phyloP scores from a whole-genome alignment of 2,797 vertebrate species.

The Danionella dracula region DNA sequence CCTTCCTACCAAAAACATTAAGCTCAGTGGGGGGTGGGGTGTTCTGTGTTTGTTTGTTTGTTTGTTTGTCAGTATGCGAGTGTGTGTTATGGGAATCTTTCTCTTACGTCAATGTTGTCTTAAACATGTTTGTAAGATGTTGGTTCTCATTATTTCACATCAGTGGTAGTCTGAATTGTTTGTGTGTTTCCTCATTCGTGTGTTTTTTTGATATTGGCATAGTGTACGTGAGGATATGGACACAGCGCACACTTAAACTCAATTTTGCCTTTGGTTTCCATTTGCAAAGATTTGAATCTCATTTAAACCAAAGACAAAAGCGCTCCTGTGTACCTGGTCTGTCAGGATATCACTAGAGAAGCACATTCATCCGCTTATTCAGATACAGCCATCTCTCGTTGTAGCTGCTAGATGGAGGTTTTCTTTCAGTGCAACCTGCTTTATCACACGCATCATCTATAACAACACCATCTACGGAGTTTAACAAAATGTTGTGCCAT shows the following conservation, averaged over 20 bases:
- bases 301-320: slow-evolving; percentile 32
- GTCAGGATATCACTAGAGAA: slow-evolving; percentile 15
- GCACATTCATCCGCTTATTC: slow-evolving; percentile 10
- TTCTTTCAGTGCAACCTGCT: neutral
- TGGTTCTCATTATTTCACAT: neutral
- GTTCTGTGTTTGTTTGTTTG: neutral
- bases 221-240: no score
- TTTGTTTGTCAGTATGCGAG: neutral
- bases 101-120: neutral
- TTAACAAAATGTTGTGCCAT: no score
- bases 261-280: slow-evolving; percentile 6
- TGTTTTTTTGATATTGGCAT: neutral
- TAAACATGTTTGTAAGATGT: neutral
- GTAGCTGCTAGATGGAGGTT: neutral
- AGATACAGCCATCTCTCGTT: slow-evolving; percentile 19
- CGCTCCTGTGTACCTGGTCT: slow-evolving; percentile 46
- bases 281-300: slow-evolving; percentile 24
- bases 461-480: no score
- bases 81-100: slow-evolving; percentile 29
- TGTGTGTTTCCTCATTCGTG: neutral
- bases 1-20: neutral
- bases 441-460: neutral
- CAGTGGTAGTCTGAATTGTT: neutral
- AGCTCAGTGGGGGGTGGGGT: neutral
- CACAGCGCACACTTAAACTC: neutral